Base-by-base conservation (phyloP, 1,140 invertebrate species). In the Lasioglossum albipes region DNA sequence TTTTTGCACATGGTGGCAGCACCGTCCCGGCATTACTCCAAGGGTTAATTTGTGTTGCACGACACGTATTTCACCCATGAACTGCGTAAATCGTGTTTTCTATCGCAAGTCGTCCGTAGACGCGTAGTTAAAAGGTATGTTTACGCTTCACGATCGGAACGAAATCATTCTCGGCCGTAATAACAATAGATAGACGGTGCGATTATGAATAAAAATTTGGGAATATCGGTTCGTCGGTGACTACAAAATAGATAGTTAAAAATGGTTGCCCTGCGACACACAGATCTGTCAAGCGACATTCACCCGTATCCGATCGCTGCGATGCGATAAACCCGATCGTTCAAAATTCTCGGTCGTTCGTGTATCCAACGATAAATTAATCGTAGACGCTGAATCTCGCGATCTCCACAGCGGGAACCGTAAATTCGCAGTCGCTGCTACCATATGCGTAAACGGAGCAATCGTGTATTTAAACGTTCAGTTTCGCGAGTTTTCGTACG, bases 11-110 rank as follows among this genome's bases (percentile, higher is more conserved):
- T 71, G 82, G 81, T 89, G 89, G 89, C 89, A 90, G 88, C 89
- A 90, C 89, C 68, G 71, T 87, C 67, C 62, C 72, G 72, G 75
- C 72, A 72, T 78, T 69, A 72, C 52, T 81, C 57, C 82, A 83
- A 84, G 74, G 69, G 77, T 75, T 83, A 87, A 89, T 88, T 89
- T 85, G 82, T 84, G 84, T 88, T 84, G 87, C 75, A 64, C 83
- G 88, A 88, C 86, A 89, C 88, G 86, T 83, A 89, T 89, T 86
- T 89, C 80, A 81, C 74, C 67, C 71, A 83, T 86, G 81, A 84
- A 88, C 88, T 89, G 88, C 89, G 89, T 89, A 90, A 88, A 89
- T 88, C 81, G 82, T 77, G 76, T 82, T 84, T 83, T 75, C 68
- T 81, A 79, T 75, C 73, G 76, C 31, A 70, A 86, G 84, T 84